Conservation (phyloP, 2,797 vertebrate species). For the Myotis planiceps region DNA sequence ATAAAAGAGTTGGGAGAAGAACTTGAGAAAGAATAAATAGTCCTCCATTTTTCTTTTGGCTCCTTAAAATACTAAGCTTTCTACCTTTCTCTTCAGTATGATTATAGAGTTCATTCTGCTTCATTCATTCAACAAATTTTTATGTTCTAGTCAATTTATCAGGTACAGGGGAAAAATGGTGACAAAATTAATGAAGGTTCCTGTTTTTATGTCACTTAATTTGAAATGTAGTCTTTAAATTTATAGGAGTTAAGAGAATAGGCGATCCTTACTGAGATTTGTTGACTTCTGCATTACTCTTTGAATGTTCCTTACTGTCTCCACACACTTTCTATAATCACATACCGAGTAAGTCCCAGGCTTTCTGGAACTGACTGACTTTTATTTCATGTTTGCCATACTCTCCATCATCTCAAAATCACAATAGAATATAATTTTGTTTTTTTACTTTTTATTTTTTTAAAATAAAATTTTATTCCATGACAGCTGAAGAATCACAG, state of each 20-base stretch:
- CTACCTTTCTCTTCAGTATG: background rate
- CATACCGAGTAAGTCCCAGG: background rate
- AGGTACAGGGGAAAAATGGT: background rate
- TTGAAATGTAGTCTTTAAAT: slow-evolving; percentile 15
- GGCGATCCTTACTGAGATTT: background rate
- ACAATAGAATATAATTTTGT: background rate
- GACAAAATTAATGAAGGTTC: background rate
- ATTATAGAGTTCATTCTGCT: background rate
- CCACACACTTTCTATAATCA: background rate
- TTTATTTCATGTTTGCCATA: slow-evolving; percentile 8
- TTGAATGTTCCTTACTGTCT: background rate
- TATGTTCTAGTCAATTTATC: background rate
- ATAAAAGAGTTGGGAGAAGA: slow-evolving; percentile 28
- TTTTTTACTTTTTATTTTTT: background rate
- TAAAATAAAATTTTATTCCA: background rate
- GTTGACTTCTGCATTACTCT: background rate
- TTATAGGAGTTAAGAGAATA: background rate
- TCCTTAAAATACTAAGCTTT: slow-evolving; percentile 20
- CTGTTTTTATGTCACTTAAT: background rate
- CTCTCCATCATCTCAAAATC: slow-evolving; percentile 8
- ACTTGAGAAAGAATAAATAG: slow-evolving; percentile 3
- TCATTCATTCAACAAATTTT: background rate
- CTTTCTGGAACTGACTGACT: slow-evolving; percentile 23
- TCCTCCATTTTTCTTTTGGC: slow-evolving; percentile 20
- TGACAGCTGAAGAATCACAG: background rate